Evolutionary conservation across 2,797 vertebrate species (phyloP).

Genomic region (Malacoraja senta): DNA sequence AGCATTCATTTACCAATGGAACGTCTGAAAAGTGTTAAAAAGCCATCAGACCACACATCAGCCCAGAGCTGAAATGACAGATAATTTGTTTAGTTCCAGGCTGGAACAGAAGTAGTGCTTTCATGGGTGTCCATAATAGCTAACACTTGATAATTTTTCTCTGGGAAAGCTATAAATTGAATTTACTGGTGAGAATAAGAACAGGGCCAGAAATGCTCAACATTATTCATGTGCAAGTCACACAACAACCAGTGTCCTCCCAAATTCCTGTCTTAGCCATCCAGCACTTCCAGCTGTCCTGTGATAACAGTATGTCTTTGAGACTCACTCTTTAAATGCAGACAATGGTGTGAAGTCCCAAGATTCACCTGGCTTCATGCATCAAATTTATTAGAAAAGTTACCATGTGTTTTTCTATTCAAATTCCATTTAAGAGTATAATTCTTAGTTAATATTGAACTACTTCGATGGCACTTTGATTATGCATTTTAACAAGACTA

Average conservation of each 20-base stretch:
- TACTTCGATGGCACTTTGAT: too few relatives aligned
- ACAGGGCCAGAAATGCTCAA: neutral
- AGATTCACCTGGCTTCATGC: neutral
- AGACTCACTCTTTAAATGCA: neutral
- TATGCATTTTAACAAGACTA: too few relatives aligned
- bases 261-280: neutral
- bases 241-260: neutral
- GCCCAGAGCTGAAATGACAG: neutral
- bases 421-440: neutral
- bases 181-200: neutral
- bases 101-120: neutral
- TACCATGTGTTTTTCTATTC: neutral
- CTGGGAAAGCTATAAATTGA: neutral
- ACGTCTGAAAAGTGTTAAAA: neutral
- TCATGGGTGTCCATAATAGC: neutral
- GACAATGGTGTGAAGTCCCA: neutral
- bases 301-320: neutral
- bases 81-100: neutral
- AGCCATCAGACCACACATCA: neutral
- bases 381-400: neutral
- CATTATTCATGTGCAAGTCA: neutral
- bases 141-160: neutral
- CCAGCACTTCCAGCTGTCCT: neutral
- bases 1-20: neutral
- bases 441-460: neutral